A percentile compares a stretch with the other conserved stretches of the same genome.
Conservation (phyloP, 2,113 vertebrate species). For the Protomyctophum bolini region DNA sequence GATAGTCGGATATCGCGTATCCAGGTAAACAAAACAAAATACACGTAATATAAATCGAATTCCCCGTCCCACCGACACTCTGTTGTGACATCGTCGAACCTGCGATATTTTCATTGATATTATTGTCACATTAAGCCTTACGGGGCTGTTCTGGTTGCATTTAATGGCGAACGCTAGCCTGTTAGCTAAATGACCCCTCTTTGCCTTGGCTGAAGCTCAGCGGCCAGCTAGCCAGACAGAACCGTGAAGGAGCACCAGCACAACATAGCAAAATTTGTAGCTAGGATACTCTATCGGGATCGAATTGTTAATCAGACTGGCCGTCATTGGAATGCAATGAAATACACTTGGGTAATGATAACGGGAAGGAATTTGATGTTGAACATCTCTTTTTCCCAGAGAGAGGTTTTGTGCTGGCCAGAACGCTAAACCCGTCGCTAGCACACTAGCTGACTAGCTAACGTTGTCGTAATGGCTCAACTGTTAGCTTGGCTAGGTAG, state of each 20-base stretch:
- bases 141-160: slow-evolving; percentile 26
- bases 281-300: slow-evolving; percentile 7
- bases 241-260: slow-evolving; percentile 53
- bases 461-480: slow-evolving; percentile 28
- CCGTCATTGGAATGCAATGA: background rate
- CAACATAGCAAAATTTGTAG: slow-evolving; percentile 49
- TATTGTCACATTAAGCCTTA: slow-evolving; percentile 31
- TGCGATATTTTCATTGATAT: slow-evolving; percentile 5
- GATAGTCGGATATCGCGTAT: slow-evolving; percentile 82
- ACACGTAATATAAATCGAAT: slow-evolving; percentile 53
- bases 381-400: slow-evolving; percentile 12
- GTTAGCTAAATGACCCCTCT: slow-evolving; percentile 77
- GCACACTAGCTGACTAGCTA: slow-evolving; percentile 48
- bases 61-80: slow-evolving; percentile 27
- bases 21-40: slow-evolving; percentile 82
- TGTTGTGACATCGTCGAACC: slow-evolving; percentile 48
- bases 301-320: background rate
- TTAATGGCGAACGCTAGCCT: slow-evolving; percentile 73
- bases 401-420: slow-evolving; percentile 37
- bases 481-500: slow-evolving; percentile 10
- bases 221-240: slow-evolving; percentile 70
- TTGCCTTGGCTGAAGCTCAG: slow-evolving; percentile 69
- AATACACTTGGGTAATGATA: slow-evolving; percentile 5
- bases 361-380: slow-evolving; percentile 7
- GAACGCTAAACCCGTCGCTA: slow-evolving; percentile 34